Conservation (phyloP, 2,797 vertebrate genomes). For the Melanotaenia trifasciata region DNA sequence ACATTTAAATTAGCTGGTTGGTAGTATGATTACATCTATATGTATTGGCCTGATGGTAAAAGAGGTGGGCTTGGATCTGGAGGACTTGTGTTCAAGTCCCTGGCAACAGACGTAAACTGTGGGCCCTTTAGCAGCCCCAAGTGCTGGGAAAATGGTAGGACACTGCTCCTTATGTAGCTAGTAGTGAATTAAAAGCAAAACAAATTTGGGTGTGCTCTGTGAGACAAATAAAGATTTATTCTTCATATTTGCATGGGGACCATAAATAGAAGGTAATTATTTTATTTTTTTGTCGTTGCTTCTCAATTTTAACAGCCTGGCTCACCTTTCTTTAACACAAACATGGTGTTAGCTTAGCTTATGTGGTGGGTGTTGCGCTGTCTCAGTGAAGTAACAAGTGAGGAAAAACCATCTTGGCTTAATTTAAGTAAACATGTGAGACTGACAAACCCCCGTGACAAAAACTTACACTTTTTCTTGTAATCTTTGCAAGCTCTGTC, state of each 20-base stretch:
- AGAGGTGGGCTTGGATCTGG: no score
- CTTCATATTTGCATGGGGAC: no score
- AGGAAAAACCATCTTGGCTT: background rate
- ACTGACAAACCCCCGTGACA: background rate
- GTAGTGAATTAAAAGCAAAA: no score
- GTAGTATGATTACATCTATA: background rate
- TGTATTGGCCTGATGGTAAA: background rate
- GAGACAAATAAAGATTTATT: no score
- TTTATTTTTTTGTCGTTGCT: no score
- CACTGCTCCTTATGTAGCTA: background rate
- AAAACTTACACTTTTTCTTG: background rate
- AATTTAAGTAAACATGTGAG: background rate
- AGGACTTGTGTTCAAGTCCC: background rate
- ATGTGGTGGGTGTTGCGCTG: background rate
- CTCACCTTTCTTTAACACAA: background rate
- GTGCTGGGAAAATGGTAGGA: no score
- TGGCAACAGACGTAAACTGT: no score
- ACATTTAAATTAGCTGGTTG: background rate
- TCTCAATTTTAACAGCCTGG: background rate
- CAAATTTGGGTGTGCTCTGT: no score
- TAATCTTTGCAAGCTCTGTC: background rate
- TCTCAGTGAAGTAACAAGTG: no score
- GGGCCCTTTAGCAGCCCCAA: background rate
- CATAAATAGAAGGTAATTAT: no score
- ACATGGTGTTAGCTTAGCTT: no score